phyloP scores from a whole-genome alignment of 2,888 invertebrate species.

The Suillia variegata region DNA sequence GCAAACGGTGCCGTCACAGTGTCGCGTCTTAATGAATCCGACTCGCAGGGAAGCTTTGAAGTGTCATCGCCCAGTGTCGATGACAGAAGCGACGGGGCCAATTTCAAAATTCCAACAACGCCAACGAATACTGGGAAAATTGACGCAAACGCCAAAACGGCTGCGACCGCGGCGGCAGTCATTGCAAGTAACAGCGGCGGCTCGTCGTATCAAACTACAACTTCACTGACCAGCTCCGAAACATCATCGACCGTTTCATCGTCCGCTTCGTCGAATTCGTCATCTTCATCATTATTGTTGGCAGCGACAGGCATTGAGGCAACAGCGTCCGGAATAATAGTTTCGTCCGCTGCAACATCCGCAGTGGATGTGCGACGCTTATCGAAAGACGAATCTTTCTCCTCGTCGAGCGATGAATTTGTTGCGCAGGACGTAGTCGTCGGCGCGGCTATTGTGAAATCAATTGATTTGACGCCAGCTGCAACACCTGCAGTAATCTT shows the following conservation, averaged over 20 bases:
- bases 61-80: constrained; percentile 39
- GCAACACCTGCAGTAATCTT: constrained; percentile 33
- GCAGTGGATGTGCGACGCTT: constrained; percentile 62
- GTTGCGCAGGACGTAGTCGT: constrained; percentile 51
- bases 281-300: constrained; percentile 53
- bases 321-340: constrained; percentile 10
- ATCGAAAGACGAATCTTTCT: constrained; percentile 80
- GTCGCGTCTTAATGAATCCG: constrained; percentile 48
- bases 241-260: constrained; percentile 48
- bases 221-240: constrained; percentile 44
- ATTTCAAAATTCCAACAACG: constrained; percentile 30
- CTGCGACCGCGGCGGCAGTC: constrained; percentile 16
- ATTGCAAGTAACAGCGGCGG: constrained; percentile 20
- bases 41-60: constrained; percentile 55
- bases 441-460: background rate
- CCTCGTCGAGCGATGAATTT: constrained; percentile 83
- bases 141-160: constrained; percentile 18
- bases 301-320: constrained; percentile 34
- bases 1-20: background rate
- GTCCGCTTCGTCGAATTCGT: constrained; percentile 46
- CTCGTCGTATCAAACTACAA: constrained; percentile 41
- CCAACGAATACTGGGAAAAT: no score
- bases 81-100: constrained; percentile 14
- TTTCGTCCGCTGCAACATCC: background rate
- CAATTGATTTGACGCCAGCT: constrained; percentile 39